A percentile compares a stretch with the other conserved stretches of the same genome.
Evolutionary conservation across 2,888 invertebrate genomes (phyloP).

Genomic region (Leistus spinibarbis): DNA sequence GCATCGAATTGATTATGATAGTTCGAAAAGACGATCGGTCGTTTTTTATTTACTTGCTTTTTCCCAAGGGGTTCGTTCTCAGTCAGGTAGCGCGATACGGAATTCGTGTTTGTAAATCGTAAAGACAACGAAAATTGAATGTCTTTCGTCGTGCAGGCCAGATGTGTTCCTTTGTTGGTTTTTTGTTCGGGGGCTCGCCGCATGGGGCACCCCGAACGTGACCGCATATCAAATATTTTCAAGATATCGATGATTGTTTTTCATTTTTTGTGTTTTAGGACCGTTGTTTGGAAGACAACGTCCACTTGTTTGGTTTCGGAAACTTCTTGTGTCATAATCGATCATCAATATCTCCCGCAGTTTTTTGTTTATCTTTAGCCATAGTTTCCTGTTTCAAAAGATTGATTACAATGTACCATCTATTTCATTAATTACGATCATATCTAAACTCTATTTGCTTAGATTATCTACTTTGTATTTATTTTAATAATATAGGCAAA

Average conservation of each 20-base stretch:
- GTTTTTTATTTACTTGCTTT: slow-evolving; percentile 7
- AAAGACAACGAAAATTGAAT: slow-evolving; percentile 37
- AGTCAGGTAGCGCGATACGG: slow-evolving; percentile 21
- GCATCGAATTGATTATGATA: slow-evolving; percentile 37
- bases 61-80: neutral
- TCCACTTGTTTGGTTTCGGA: neutral
- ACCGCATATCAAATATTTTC: slow-evolving; percentile 33
- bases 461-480: neutral
- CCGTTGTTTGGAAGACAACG: slow-evolving; percentile 16
- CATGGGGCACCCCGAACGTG: slow-evolving; percentile 26
- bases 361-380: neutral
- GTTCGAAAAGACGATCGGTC: slow-evolving; percentile 7
- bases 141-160: slow-evolving; percentile 21
- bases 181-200: slow-evolving; percentile 11
- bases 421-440: neutral
- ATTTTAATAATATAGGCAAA: neutral
- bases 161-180: slow-evolving; percentile 14
- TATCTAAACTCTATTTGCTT: neutral
- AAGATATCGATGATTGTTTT: slow-evolving; percentile 27
- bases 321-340: neutral
- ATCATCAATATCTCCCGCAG: neutral
- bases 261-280: slow-evolving; percentile 17
- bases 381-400: neutral
- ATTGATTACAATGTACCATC: neutral
- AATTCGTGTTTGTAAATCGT: slow-evolving; percentile 32